phyloP scores from a whole-genome alignment of 2,797 vertebrate genomes.

The Rhynchonycteris naso region DNA sequence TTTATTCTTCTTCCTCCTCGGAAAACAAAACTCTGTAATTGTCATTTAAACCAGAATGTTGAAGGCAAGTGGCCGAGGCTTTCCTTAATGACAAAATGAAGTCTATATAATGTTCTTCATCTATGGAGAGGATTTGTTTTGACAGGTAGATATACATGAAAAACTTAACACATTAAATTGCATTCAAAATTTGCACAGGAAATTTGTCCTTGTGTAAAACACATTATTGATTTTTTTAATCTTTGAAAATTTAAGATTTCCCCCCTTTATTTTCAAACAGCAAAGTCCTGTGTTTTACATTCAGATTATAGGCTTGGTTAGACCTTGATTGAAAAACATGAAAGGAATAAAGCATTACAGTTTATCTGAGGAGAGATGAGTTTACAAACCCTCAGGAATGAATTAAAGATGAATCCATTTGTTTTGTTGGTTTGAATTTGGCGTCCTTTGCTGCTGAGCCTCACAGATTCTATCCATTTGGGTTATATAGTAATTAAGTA shows the following conservation, averaged over 20 bases:
- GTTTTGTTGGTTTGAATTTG: slow-evolving; percentile 49
- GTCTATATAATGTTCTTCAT: neutral
- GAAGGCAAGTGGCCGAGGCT: neutral
- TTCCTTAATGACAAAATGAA: slow-evolving; percentile 28
- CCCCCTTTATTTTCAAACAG: slow-evolving; percentile 15
- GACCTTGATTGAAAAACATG: neutral
- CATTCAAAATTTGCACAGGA: neutral
- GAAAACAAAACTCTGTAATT: slow-evolving; percentile 47
- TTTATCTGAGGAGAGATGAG: neutral
- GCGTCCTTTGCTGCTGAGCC: neutral
- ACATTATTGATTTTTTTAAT: neutral
- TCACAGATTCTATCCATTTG: neutral
- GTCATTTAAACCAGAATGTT: slow-evolving; percentile 13
- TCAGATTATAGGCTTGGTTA: neutral
- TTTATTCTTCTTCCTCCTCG: slow-evolving; percentile 53
- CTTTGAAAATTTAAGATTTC: neutral
- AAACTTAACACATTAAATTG: neutral
- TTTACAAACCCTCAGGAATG: neutral
- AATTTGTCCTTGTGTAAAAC: slow-evolving; percentile 11
- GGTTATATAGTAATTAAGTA: neutral
- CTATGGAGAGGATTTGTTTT: neutral
- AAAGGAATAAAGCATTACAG: neutral
- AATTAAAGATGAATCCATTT: neutral
- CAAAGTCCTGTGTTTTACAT: slow-evolving; percentile 1
- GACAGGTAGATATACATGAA: neutral